Conservation (phyloP, 2,797 vertebrate species). For the Falco novaeseelandiae region DNA sequence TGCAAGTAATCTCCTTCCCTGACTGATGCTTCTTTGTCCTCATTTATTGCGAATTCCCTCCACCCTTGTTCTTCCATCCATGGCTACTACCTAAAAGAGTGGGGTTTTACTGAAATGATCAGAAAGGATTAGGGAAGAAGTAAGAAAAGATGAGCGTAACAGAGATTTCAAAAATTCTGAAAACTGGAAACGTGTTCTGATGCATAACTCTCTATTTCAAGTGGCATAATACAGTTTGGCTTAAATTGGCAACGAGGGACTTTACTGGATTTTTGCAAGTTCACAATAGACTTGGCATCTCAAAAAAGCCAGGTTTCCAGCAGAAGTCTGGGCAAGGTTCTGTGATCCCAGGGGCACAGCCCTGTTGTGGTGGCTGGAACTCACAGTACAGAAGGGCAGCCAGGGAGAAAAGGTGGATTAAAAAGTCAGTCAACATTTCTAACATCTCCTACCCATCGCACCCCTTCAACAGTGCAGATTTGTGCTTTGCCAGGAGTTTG, state of each 20-base stretch:
- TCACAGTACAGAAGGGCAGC: neutral
- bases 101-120: neutral
- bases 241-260: conserved; percentile 9
- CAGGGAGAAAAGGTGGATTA: neutral
- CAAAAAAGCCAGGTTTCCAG: neutral
- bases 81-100: neutral
- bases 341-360: neutral
- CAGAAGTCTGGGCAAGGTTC: neutral
- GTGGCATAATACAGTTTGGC: neutral
- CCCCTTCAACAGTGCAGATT: neutral
- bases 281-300: neutral
- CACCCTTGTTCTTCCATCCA: neutral
- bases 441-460: neutral
- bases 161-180: neutral
- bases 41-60: neutral
- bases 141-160: neutral
- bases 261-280: neutral
- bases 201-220: neutral
- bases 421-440: neutral
- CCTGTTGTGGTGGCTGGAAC: neutral
- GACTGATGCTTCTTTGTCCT: neutral
- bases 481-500: neutral
- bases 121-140: neutral
- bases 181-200: neutral
- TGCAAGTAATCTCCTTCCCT: neutral